Evolutionary conservation across 2,888 invertebrate genomes (phyloP), one percentile per base, ranked within the genome.

Genomic region (Tachina lurida): DNA sequence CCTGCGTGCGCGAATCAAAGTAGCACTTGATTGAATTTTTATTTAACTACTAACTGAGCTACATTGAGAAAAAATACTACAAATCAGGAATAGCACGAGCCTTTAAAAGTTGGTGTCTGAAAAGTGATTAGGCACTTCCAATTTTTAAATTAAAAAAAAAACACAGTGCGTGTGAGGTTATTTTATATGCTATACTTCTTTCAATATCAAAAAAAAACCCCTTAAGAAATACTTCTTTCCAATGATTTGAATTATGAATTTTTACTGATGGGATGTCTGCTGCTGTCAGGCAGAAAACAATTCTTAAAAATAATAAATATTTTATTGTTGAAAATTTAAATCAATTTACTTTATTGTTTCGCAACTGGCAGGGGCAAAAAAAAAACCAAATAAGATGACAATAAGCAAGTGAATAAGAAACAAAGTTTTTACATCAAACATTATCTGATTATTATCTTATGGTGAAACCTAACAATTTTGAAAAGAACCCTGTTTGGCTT

Each of bases 381-480:
- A 43, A 67, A 62, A 31, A 52, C 60, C 31, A 67, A 62, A 43
- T 54, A 22, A 52, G 19, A 58, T 19, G 22, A 22, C 22, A 73
- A 73, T 60, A n/a, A 54, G 65, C 41, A 12, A 22, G 12, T 22
- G 8, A 54, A 43, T n/a, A 31, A 17, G 41, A 74, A 41, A 9
- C 13, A 7, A 63, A 52, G 13, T 74, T 74, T 62, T 75, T 68
- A 68, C 15, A n/a, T 17, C 71, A 71, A 67, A 77, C 43, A 60
- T 60, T 77, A 83, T 77, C 65, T 52, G 10, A 60, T 73, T 73
- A 54, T 77, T 73, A 67, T 83, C 45, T 75, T 52, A 45, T 60
- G 17, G 13, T 60, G 15, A 74, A 65, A 41, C 43, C 56, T 63
- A 39, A 79, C 31, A 67, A 67, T 13, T 60, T 56, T 56, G 10